These are phyloP conservation scores for Sturnus vulgaris DNA, from an alignment of 2,113 vertebrate species.

Conservation along the genomic window DNA sequence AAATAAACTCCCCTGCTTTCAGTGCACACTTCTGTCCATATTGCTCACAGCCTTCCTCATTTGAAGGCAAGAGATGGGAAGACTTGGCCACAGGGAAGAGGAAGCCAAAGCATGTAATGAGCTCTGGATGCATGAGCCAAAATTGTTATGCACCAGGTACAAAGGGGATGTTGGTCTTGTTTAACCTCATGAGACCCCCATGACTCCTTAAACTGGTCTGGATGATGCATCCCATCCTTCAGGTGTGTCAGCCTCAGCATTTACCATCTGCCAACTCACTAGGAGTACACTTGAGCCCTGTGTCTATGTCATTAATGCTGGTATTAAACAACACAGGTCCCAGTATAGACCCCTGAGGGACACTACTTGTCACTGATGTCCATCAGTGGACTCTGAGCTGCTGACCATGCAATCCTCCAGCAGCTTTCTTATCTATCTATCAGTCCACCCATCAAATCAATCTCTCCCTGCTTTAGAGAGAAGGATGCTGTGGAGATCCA, in stretches of 20 bases:
- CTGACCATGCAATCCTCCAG: not conserved
- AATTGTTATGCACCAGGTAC: accelerated
- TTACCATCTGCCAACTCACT: not conserved
- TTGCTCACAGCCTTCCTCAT: not conserved
- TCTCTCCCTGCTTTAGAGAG: not conserved
- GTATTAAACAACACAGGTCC: not conserved
- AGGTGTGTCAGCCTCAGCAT: not conserved
- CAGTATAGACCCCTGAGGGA: not conserved
- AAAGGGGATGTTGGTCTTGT: not conserved
- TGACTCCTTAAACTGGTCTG: not conserved
- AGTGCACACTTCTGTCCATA: not conserved
- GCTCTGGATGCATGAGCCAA: not conserved
- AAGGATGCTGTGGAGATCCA: not conserved
- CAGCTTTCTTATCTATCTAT: not conserved
- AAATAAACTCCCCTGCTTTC: not conserved
- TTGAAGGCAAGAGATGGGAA: not conserved
- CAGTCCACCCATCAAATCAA: not conserved
- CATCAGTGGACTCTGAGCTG: not conserved
- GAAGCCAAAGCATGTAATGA: not conserved
- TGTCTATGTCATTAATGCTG: not conserved
- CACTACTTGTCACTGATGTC: not conserved
- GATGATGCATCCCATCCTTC: not conserved
- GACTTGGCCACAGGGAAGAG: not conserved
- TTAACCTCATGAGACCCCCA: not conserved
- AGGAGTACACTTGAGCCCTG: not conserved